Evolutionary conservation across 2,797 vertebrate genomes (phyloP).

Genomic region (Pantherophis alleghaniensis): DNA sequence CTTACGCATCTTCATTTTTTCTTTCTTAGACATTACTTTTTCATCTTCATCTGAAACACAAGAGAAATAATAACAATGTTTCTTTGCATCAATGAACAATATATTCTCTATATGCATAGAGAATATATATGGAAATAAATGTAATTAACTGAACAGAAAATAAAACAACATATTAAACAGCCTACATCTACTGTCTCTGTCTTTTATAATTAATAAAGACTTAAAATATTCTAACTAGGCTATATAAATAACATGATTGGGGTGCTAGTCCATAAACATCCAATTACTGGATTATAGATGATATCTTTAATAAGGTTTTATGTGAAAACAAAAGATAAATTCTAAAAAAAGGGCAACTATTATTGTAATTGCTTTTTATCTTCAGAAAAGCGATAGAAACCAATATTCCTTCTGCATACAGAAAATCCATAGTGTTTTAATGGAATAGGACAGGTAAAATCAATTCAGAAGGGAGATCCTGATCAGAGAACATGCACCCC

Average conservation of each 20-base stretch:
- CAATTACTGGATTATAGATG: neutral
- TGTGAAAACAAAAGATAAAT: neutral
- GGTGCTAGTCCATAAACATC: neutral
- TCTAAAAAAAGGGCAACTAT: neutral
- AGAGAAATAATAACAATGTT: neutral
- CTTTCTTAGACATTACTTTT: slow-evolving; percentile 72
- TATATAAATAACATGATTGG: neutral
- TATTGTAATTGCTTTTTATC: neutral
- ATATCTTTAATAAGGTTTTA: neutral
- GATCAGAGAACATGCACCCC: neutral
- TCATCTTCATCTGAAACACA: slow-evolving; percentile 60
- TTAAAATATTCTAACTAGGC: neutral
- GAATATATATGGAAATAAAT: neutral
- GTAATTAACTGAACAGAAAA: neutral
- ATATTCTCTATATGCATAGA: neutral
- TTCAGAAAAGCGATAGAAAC: neutral
- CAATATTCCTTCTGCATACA: neutral
- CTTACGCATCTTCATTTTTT: slow-evolving; percentile 73
- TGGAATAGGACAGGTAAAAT: neutral
- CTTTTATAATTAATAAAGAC: neutral
- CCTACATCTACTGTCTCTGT: neutral
- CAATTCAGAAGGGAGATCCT: neutral
- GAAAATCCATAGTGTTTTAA: neutral
- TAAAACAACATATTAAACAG: neutral
- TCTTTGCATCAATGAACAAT: neutral